phyloP scores from a whole-genome alignment of 2,797 vertebrate species.

The Pseudochirops cupreus region DNA sequence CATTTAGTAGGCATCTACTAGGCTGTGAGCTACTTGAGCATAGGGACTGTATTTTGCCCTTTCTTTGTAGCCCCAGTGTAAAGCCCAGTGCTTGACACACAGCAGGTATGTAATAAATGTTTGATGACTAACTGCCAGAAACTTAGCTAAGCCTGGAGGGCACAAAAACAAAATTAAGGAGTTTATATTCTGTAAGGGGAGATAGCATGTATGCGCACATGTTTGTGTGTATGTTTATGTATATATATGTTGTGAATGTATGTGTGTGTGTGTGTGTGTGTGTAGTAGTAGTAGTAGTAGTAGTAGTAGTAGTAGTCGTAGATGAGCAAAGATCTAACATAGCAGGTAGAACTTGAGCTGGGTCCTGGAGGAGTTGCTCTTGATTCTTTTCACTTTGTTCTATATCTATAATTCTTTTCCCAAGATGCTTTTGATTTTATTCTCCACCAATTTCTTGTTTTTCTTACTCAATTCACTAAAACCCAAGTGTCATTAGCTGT shows the following conservation, averaged over 20 bases:
- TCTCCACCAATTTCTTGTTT: not conserved
- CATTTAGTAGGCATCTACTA: not conserved
- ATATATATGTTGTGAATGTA: too few species aligned
- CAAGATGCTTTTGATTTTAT: not conserved
- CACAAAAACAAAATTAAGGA: not conserved
- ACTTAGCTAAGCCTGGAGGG: not conserved
- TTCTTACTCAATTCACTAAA: not conserved
- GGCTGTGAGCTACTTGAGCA: not conserved
- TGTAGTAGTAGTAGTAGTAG: not conserved
- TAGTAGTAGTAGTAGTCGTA: not conserved
- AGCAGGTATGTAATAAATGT: not conserved
- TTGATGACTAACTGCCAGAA: not conserved
- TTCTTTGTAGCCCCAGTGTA: not conserved
- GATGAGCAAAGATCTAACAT: not conserved
- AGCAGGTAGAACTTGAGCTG: not conserved
- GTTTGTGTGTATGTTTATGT: not conserved
- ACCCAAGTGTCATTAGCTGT: not conserved
- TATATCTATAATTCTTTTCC: not conserved
- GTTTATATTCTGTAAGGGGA: not conserved
- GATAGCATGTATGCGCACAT: not conserved
- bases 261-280: not conserved
- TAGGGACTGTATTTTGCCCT: not conserved
- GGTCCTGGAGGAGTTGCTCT: not conserved
- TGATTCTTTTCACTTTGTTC: not conserved
- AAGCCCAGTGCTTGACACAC: not conserved